Evolutionary conservation across 2,888 invertebrate species (phyloP).

Genomic region (Barypeithes pellucidus): DNA sequence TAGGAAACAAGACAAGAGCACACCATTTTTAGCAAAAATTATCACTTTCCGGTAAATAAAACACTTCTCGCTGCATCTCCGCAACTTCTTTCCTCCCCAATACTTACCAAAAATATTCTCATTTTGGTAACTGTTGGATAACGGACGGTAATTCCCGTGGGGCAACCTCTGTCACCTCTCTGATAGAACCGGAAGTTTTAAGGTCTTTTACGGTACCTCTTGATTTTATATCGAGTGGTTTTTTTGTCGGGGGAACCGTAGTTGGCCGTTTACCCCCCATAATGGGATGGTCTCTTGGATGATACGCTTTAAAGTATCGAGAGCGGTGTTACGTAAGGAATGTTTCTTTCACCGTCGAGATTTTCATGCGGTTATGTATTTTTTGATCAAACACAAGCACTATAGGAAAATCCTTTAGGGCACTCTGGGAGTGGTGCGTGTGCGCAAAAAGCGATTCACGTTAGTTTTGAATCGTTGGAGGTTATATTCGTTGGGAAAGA

Average conservation of each 20-base stretch:
- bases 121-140: constrained; percentile 23
- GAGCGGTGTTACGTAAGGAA: constrained; percentile 31
- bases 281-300: constrained; percentile 19
- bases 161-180: constrained; percentile 39
- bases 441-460: too few species aligned
- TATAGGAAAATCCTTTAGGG: too few species aligned
- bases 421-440: too few species aligned
- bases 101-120: constrained; percentile 44
- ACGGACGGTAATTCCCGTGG: constrained; percentile 22
- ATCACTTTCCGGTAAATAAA: neutral
- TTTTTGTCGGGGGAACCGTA: constrained; percentile 20
- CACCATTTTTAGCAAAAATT: neutral
- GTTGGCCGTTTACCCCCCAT: constrained; percentile 9
- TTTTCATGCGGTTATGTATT: constrained; percentile 7
- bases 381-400: too few species aligned
- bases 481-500: too few species aligned
- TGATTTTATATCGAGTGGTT: constrained; percentile 40
- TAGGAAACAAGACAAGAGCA: neutral
- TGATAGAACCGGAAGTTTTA: constrained; percentile 46
- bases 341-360: constrained; percentile 18
- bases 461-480: too few species aligned
- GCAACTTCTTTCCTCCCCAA: neutral
- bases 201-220: constrained; percentile 1
- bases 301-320: constrained; percentile 14
- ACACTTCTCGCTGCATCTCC: neutral